Percentiles rank a stretch among this genome's conserved stretches.
phyloP scores from a whole-genome alignment of 2,797 vertebrate species.

The Crax fasciolata region DNA sequence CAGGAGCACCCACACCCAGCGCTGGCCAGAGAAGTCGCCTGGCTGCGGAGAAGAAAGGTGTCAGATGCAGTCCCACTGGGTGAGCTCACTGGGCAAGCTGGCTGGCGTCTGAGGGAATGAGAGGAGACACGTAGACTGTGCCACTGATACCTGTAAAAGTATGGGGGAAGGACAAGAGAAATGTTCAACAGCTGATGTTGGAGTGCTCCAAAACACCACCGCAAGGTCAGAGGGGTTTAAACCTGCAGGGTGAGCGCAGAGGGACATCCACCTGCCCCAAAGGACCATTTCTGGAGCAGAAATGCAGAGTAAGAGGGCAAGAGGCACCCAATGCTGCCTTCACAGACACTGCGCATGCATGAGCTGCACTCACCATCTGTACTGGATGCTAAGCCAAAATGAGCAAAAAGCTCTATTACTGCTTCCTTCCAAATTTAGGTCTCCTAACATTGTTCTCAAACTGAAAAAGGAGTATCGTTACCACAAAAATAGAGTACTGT shows the following conservation, averaged over 20 bases:
- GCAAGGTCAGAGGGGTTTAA: not conserved
- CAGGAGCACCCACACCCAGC: not conserved
- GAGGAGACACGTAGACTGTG: accelerated
- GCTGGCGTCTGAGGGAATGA: not conserved
- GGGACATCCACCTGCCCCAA: not conserved
- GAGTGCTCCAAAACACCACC: not conserved
- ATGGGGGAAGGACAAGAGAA: not conserved
- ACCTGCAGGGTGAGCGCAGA: not conserved
- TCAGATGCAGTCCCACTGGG: not conserved
- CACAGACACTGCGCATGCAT: not conserved
- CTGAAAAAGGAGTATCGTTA: not conserved
- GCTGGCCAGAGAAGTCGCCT: not conserved
- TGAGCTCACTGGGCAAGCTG: not conserved
- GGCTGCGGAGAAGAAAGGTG: not conserved
- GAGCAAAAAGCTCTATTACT: not conserved
- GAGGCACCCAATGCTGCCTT: not conserved
- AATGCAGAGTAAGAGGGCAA: not conserved
- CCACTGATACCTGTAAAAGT: not conserved
- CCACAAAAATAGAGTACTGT: not conserved
- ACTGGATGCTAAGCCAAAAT: not conserved
- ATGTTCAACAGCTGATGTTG: not conserved
- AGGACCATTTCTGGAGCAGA: not conserved
- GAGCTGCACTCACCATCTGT: not conserved
- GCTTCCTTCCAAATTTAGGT: not conserved
- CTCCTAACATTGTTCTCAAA: not conserved